Base-by-base conservation (phyloP, 2,113 vertebrate genomes). In the Heteronetta atricapilla region DNA sequence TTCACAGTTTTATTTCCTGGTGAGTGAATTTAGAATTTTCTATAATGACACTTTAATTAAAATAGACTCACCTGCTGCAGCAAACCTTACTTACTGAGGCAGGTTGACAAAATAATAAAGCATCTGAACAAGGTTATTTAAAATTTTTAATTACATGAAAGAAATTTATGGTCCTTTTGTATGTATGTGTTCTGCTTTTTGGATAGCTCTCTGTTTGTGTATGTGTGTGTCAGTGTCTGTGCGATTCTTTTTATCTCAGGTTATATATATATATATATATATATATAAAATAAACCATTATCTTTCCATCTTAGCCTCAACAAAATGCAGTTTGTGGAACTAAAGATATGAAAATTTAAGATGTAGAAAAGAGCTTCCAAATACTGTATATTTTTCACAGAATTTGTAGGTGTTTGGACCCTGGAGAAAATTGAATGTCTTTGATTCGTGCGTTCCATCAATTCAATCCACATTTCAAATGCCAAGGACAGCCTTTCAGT, bases 351-450 rank as follows among this genome's bases (percentile, higher is more conserved):
- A 58, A 87, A 82, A 22, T 6, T 34, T 36, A 42, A 82, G 38
- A 82, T 2, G 2, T 17, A 58, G 16, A 38, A 6, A n/a, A 72
- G 1, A 33, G 1, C 2, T 76, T 67, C 18, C 13, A 48, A 31
- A 19, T 44, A 33, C 26, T 81, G 8, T 1, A 1, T 42, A 48
- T 44, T 82, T 62, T n/a, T 26, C 1, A 8, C 4, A 63, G 0
- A 14, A 13, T 50, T 77, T 83, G 46, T 42, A 10, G 2, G 1
- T 5, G 19, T 8, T 75, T 53, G 36, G 1, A 3, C 33, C 8
- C 17, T 13, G 3, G 19, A 72, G 33, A 86, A 79, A 86, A 46
- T 8, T 12, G 3, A n/a, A 53, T 38, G 11, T 62, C 17, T 10
- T 53, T 13, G 5, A 58, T n/a, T 93, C 93, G 78, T 52, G n/a